Conservation (phyloP, 2,797 vertebrate species). For the Sarcophilus harrisii region DNA sequence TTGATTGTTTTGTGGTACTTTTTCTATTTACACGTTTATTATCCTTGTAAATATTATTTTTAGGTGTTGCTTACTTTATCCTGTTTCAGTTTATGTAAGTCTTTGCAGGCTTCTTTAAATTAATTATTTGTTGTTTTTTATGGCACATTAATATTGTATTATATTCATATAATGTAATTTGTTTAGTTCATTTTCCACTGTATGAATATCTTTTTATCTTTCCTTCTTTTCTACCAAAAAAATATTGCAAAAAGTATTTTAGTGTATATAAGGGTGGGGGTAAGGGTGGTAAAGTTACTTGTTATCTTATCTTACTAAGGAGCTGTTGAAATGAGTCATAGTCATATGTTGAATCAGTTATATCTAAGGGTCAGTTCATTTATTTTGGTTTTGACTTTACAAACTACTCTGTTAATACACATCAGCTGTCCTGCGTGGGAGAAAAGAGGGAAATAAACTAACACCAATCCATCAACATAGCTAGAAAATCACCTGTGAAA, state of each 20-base stretch:
- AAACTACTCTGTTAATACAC: background rate
- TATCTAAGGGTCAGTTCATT: background rate
- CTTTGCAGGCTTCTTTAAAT: background rate
- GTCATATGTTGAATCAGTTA: background rate
- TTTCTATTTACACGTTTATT: background rate
- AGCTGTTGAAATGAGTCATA: background rate
- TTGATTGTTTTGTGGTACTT: background rate
- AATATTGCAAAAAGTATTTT: background rate
- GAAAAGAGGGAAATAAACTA: constrained; percentile 37
- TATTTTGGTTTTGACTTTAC: background rate
- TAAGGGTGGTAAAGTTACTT: background rate
- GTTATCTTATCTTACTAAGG: background rate
- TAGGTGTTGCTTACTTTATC: background rate
- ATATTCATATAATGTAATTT: background rate
- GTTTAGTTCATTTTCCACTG: background rate
- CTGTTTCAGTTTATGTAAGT: background rate
- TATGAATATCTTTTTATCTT: background rate
- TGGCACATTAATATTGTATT: background rate
- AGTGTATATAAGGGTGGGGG: background rate
- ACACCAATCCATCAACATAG: constrained; percentile 35
- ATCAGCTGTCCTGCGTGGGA: constrained; percentile 10
- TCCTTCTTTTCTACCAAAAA: background rate
- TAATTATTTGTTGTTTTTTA: background rate
- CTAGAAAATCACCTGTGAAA: constrained; percentile 47
- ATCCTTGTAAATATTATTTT: background rate